Percentiles rank a stretch among this genome's conserved stretches.
phyloP scores from a whole-genome alignment of 1,140 invertebrate species.

The Holotrichia oblita region DNA sequence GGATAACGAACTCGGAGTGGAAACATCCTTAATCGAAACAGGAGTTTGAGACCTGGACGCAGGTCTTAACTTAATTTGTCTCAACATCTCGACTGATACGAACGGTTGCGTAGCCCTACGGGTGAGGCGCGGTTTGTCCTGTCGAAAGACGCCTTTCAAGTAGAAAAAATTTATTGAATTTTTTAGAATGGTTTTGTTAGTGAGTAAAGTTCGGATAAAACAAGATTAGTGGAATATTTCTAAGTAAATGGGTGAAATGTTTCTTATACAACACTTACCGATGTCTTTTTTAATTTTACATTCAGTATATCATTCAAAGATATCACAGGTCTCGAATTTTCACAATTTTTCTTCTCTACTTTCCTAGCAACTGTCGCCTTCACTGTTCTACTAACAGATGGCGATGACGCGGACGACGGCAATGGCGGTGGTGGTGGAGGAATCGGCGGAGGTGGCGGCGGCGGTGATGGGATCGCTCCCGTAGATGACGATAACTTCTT shows the following conservation, averaged over 20 bases:
- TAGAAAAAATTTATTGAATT: background rate
- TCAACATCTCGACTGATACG: conserved; percentile 52
- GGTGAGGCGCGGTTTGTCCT: conserved; percentile 31
- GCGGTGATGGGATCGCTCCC: background rate
- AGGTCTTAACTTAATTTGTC: conserved; percentile 53
- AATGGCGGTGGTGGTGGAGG: conserved; percentile 38
- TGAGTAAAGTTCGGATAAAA: background rate
- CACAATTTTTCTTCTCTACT: conserved; percentile 6
- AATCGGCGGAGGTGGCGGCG: background rate
- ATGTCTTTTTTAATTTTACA: conserved; percentile 42
- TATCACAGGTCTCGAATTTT: conserved; percentile 41
- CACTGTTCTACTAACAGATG: conserved; percentile 25
- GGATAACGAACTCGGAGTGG: conserved; percentile 18
- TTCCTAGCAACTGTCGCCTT: conserved; percentile 41
- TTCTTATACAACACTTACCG: background rate
- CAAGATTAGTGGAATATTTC: background rate
- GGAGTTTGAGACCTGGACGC: conserved; percentile 38
- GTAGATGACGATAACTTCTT: background rate
- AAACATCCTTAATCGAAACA: conserved; percentile 25
- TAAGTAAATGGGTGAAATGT: too few relatives aligned
- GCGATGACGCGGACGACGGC: background rate
- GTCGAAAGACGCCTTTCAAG: conserved; percentile 22
- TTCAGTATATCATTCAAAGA: conserved; percentile 43
- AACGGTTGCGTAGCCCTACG: conserved; percentile 45
- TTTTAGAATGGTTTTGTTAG: conserved; percentile 2